Base-by-base conservation (phyloP, 2,888 invertebrate species). In the Helleia helle region DNA sequence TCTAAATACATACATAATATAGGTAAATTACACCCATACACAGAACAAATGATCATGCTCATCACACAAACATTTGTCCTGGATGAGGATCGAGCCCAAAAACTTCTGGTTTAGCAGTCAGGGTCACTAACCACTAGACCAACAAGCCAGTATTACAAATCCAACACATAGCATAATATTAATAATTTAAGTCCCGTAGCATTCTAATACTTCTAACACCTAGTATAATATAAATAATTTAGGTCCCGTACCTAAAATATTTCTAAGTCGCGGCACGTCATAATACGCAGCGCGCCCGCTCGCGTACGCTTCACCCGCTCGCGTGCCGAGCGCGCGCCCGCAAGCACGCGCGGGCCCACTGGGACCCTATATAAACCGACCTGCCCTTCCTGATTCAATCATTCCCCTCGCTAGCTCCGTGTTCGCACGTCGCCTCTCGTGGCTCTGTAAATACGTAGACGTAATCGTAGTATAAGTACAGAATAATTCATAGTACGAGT, bases 341-440 rank as follows among this genome's bases (percentile, higher is more conserved):
- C 65, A 67, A 71, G 49, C 51, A 46, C 52, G 49, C 45, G 47
- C 40, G 40, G 46, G n/a, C n/a, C n/a, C n/a, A n/a, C n/a, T n/a
- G 59, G 60, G 58, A 59, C 56, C 54, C 63, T 80, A 83, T 83
- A 81, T 62, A 83, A 73, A 69, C 51, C 58, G 57, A 59, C 51
- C 56, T 65, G 66, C 80, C 81, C 83, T 81, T 80, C 79, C 76
- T 61, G 70, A 62, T 70, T 65, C 68, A 57, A 73, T 69, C 84
- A 84, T 74, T 81, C 83, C 79, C 72, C 66, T 66, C 73, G 67
- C 56, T 64, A 63, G 66, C 69, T 62, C 56, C 69, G 72, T 55
- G 71, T 62, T 76, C 59, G 69, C 71, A 65, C 62, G 76, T 62
- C 72, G 72, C 61, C 67, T 59, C 53, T 59, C 55, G 50, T 56